Evolutionary conservation across 2,797 vertebrate species (phyloP), one percentile per base, ranked within the genome.

Genomic region (Nyctalus aviator): DNA sequence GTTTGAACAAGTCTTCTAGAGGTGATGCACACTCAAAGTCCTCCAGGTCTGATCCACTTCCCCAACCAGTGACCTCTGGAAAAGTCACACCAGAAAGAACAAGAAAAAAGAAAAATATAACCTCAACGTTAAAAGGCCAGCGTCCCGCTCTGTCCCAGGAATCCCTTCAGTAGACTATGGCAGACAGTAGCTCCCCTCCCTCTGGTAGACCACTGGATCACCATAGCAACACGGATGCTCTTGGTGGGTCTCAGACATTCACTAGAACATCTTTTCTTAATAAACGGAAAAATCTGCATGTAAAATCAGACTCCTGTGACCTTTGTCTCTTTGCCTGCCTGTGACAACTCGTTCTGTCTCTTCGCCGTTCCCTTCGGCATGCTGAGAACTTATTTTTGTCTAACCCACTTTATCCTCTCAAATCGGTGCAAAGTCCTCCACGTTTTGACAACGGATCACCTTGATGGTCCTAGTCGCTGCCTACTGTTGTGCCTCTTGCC

Each of bases 201-300:
- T 83, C 46, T 25, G 21, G 6, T 8, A 46, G 78, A 83, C 21
- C 32, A 62, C 8, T 44, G 53, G 25, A 93, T 88, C 81, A 77
- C 91, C 72, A 87, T 82, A 69, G 77, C 91, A 94, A 95, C 79
- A 88, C 8, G 7, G 84, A 86, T 44, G 32, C 76, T 89, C 23
- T 82, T 69, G 48, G 64, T 25, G 41, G 20, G 55, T 64, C 84
- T 94, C 81, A 82, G 84, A 46, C 62, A 48, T 77, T 91, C 62
- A 75, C 88, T 62, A 76, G 35, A 84, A 71, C 32, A 73, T 57
- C 77, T 90, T 88, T 83, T 66, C 62, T 82, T 94, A 78, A 89
- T 57, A 84, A 90, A n/a, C 21, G 73, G 48, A 77, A 84, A 76
- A 71, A 82, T 50, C 64, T 84, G 25, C 75, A 27, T 50, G n/a